Conservation (phyloP, 1,140 invertebrate genomes). For the Drosophila mayri region DNA sequence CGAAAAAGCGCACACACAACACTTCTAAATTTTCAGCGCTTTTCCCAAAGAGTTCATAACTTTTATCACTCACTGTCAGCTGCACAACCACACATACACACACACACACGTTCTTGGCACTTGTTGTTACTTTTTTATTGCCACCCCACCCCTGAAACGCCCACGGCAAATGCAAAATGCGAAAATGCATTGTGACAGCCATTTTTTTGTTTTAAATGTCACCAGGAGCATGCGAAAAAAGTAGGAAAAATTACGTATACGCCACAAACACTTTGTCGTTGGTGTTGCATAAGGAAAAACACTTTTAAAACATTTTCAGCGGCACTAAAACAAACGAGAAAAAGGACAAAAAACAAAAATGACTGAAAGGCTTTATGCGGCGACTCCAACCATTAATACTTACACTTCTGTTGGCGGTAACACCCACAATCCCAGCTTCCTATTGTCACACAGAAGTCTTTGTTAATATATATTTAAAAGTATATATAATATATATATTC, state of each 20-base stretch:
- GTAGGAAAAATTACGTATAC: slow-evolving; percentile 23
- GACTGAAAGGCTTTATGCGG: slow-evolving; percentile 19
- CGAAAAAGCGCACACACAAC: slow-evolving; percentile 23
- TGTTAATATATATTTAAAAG: too few relatives aligned
- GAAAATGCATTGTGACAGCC: slow-evolving; percentile 64
- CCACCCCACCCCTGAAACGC: slow-evolving; percentile 14
- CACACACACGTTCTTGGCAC: slow-evolving; percentile 17
- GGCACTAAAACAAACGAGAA: slow-evolving; percentile 39
- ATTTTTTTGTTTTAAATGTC: slow-evolving; percentile 58
- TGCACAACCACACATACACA: slow-evolving; percentile 36
- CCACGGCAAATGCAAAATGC: slow-evolving; percentile 43
- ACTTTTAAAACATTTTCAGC: slow-evolving; percentile 50
- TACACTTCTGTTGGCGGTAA: slow-evolving; percentile 11
- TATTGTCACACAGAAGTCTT: not conserved
- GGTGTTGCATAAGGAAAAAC: slow-evolving; percentile 51
- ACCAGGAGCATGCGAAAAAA: slow-evolving; percentile 37
- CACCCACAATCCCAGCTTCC: slow-evolving; percentile 2
- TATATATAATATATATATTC: too few relatives aligned
- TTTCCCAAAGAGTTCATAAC: slow-evolving; percentile 70
- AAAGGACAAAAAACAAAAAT: slow-evolving; percentile 13
- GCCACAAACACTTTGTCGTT: slow-evolving; percentile 51
- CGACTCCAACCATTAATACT: slow-evolving; percentile 35
- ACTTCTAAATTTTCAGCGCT: slow-evolving; percentile 50
- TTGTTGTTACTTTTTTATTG: slow-evolving; percentile 53
- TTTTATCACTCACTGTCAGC: slow-evolving; percentile 77